Evolutionary conservation across 2,113 vertebrate genomes (phyloP).

Genomic region (Climacteris rufus): DNA sequence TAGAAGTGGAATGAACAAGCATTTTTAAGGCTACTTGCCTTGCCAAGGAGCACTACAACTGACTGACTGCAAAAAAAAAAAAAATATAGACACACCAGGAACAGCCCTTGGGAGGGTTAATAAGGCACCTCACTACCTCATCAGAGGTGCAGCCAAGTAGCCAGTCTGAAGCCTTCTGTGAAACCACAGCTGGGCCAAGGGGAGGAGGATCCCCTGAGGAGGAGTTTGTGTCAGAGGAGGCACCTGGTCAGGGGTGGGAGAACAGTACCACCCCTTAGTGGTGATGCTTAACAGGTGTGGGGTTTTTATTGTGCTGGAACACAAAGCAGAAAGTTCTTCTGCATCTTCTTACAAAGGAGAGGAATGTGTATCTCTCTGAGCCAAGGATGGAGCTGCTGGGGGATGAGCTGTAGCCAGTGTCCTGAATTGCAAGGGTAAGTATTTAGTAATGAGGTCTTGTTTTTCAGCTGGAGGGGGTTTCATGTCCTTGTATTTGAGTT

Average conservation of each 20-base stretch:
- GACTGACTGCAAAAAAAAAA: accelerated
- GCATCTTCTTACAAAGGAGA: accelerated
- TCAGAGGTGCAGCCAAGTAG: neutral
- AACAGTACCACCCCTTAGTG: no score
- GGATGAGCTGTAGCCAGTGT: neutral
- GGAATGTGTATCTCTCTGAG: accelerated
- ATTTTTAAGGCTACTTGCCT: neutral
- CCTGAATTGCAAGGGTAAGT: neutral
- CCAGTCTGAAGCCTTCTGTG: neutral
- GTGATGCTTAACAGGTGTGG: neutral
- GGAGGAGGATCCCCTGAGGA: neutral
- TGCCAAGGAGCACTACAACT: neutral
- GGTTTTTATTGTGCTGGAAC: accelerated
- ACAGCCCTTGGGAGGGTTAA: neutral
- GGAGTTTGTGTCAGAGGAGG: accelerated
- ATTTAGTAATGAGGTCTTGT: neutral
- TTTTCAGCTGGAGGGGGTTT: neutral
- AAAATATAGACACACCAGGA: no score
- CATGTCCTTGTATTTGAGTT: neutral
- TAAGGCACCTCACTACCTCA: neutral
- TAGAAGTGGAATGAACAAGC: neutral
- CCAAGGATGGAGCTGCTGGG: neutral
- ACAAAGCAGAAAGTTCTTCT: accelerated
- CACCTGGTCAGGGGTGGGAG: accelerated
- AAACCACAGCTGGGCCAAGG: neutral